Base-by-base conservation (phyloP, 1,140 invertebrate species). In the Cylas formicarius region DNA sequence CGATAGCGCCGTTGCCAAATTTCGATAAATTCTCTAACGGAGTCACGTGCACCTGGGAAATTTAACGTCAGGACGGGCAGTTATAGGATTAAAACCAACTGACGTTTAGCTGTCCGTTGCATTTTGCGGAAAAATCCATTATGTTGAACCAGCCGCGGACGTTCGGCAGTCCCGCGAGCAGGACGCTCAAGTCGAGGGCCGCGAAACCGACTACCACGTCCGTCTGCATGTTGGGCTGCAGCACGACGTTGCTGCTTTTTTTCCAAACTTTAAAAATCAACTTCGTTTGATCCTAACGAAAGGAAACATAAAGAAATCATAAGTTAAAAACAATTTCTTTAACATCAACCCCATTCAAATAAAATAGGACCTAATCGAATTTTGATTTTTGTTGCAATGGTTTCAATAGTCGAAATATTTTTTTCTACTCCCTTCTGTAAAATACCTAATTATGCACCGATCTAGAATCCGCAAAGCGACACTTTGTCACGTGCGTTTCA, bases 111-210 rank as follows among this genome's bases (percentile, higher is more conserved):
- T 78, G 75, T 9, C 76, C 77, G 17, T 74, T 76, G 28, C 74
- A 74, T 47, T 72, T 72, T 11, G 73, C 74, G 46, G 67, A 69
- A 43, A 77, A 77, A 49, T 78, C 75, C 3, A 76, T 69, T 31
- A 80, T 75, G 55, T 78, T 74, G 56, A 77, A 78, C 73, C 74
- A 77, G 9, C 76, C 77, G 33, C 69, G 72, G 27, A 77, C 60
- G 33, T 63, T 64, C 14, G 73, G 65, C 51, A 72, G 67, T 10
- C 72, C 73, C 27, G 63, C 58, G 3, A 66, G 43, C n/a, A 78
- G 56, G 20, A 70, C 63, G 9, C 69, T 75, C 21, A 80, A 62
- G 67, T 79, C 75, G 20, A 80, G 57, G 11, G 74, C 70, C 17
- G 74, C 68, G 56, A 78, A 76, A 14, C 77, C 77, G 27, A 80